A percentile compares a stretch with the other conserved stretches of the same genome.
Conservation (phyloP, 2,888 invertebrate species). For the Omphaloscelis lunosa region DNA sequence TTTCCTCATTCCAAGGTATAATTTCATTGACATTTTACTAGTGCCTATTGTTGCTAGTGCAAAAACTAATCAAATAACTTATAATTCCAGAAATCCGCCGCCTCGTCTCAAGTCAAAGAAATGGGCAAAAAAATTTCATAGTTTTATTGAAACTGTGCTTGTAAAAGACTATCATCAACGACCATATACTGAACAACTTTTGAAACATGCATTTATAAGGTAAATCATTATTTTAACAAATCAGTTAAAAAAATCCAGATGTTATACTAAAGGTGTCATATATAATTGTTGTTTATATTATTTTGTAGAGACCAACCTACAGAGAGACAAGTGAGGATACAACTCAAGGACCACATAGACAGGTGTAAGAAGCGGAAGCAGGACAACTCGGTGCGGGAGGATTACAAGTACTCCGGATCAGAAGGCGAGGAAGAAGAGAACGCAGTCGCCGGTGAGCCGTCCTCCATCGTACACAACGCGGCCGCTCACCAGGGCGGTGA, state of each 20-base stretch:
- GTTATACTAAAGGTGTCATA: background rate
- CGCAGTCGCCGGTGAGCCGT: conserved; percentile 97
- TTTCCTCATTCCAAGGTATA: conserved; percentile 97
- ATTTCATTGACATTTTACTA: background rate
- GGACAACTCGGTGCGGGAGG: conserved; percentile 94
- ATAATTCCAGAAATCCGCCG: conserved; percentile 95
- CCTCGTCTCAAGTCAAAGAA: conserved; percentile 99
- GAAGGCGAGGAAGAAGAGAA: conserved; percentile 99
- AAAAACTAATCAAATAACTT: conserved; percentile 2
- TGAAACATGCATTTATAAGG: conserved; percentile 99
- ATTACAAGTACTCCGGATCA: conserved; percentile 97
- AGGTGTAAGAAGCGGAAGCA: conserved; percentile 98
- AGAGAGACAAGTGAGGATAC: conserved; percentile 99
- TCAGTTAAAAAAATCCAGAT: background rate
- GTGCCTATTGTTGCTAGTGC: background rate
- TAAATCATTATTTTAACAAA: conserved; percentile 59
- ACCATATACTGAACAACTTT: conserved; percentile 99
- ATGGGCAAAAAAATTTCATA: conserved; percentile 99
- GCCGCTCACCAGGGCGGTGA: conserved; percentile 95
- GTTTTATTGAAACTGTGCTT: conserved; percentile 99
- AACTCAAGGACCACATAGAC: conserved; percentile 99
- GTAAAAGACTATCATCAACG: conserved; percentile 99
- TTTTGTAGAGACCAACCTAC: conserved; percentile 97
- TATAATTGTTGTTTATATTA: background rate
- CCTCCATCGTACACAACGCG: conserved; percentile 97